Evolutionary conservation across 2,113 vertebrate genomes (phyloP).

Genomic region (Tychaedon coryphoeus): DNA sequence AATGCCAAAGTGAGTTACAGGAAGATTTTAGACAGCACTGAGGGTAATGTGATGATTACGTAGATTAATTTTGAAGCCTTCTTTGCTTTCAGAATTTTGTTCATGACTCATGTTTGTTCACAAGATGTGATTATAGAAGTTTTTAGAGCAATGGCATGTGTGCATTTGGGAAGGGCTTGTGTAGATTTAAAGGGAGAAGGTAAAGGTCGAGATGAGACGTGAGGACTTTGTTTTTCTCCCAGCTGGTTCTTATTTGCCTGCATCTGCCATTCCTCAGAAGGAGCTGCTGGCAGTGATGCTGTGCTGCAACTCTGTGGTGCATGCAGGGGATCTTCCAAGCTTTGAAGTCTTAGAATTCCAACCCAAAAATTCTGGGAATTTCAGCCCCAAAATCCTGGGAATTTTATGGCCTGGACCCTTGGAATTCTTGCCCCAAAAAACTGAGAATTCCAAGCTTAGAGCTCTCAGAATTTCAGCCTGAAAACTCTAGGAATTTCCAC

Average conservation of each 20-base stretch:
- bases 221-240: not conserved
- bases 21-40: not conserved
- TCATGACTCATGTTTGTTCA: slow-evolving; percentile 11
- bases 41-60: not conserved
- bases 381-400: no score
- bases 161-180: not conserved
- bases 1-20: not conserved
- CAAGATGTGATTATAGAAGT: not conserved
- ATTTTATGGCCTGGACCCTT: no score
- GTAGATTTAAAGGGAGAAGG: not conserved
- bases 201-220: not conserved
- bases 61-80: not conserved
- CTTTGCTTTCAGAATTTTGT: not conserved
- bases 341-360: no score
- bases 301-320: not conserved
- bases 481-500: no score
- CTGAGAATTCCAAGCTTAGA: no score
- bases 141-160: not conserved
- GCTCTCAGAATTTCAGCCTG: no score
- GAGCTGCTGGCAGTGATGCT: not conserved
- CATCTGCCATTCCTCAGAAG: not conserved
- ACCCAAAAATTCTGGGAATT: no score
- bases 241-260: not conserved
- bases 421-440: no score
- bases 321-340: not conserved